Evolutionary conservation across 2,797 vertebrate species (phyloP).

Genomic region (Furcifer pardalis): DNA sequence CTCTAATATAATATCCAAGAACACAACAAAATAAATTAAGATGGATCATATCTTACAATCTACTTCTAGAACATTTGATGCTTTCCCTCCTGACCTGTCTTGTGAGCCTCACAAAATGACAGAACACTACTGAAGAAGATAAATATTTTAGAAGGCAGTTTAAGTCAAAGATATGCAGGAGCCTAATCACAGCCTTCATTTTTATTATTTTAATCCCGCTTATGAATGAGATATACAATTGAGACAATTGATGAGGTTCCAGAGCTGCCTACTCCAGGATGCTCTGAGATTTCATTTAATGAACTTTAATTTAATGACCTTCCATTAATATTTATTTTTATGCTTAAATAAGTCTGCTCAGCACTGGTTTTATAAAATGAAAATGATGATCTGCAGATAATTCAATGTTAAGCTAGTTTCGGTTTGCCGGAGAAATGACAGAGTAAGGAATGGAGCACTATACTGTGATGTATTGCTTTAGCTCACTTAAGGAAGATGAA

Average conservation of each 20-base stretch:
- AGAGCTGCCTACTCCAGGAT: slow-evolving; percentile 25
- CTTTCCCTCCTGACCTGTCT: slow-evolving; percentile 33
- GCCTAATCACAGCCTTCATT: slow-evolving; percentile 17
- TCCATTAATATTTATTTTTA: slow-evolving; percentile 50
- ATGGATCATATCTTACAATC: slow-evolving; percentile 25
- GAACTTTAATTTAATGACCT: slow-evolving; percentile 50
- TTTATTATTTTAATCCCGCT: slow-evolving; percentile 38
- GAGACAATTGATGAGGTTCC: slow-evolving; percentile 46
- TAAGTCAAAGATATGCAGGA: slow-evolving; percentile 35
- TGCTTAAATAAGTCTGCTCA: slow-evolving; percentile 30
- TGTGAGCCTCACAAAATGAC: slow-evolving; percentile 37
- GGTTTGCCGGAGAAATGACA: not conserved
- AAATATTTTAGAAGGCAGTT: slow-evolving; percentile 21
- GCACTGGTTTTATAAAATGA: slow-evolving; percentile 26
- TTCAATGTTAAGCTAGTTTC: slow-evolving; percentile 30
- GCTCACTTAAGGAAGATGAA: slow-evolving; percentile 48
- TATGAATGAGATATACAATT: slow-evolving; percentile 43
- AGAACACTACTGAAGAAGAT: slow-evolving; percentile 33
- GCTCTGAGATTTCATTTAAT: slow-evolving; percentile 44
- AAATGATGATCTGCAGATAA: slow-evolving; percentile 27
- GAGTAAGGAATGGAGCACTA: not conserved
- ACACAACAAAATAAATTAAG: slow-evolving; percentile 57
- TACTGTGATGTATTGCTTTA: not conserved
- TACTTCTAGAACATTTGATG: slow-evolving; percentile 40
- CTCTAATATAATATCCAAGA: slow-evolving; percentile 57